A percentile compares a stretch with the other conserved stretches of the same genome.
Conservation (phyloP, 2,797 vertebrate genomes). For the Paguma larvata region DNA sequence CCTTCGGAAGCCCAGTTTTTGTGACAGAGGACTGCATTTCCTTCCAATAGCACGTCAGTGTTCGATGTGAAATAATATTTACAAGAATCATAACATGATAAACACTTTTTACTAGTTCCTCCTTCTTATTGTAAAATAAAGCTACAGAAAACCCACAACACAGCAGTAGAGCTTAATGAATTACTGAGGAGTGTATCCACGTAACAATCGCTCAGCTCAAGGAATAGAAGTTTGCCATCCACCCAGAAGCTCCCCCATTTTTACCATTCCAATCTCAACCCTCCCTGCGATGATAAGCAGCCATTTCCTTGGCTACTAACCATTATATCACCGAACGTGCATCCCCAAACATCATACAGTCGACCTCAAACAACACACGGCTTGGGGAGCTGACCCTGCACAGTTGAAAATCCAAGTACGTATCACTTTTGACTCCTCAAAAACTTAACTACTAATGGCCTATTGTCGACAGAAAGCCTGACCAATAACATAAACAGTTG, state of each 20-base stretch:
- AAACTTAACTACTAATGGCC: neutral
- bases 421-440: neutral
- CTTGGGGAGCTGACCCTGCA: neutral
- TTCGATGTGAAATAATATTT: neutral
- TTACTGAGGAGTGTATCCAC: neutral
- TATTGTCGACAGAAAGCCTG: neutral
- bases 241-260: neutral
- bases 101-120: neutral
- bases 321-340: neutral
- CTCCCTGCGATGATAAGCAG: neutral
- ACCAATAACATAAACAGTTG: neutral
- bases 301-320: neutral
- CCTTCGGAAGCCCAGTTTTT: neutral
- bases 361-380: too few species aligned
- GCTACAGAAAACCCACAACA: neutral
- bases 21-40: constrained; percentile 8
- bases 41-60: neutral
- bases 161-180: neutral
- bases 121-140: constrained; percentile 52
- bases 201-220: neutral
- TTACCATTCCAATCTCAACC: neutral
- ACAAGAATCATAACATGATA: neutral
- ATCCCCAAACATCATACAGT: neutral
- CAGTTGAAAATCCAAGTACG: neutral
- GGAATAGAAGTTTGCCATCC: neutral